These are phyloP conservation scores for Oceanodroma tethys DNA, from an alignment of 2,113 vertebrate species.

Conservation along the genomic window DNA sequence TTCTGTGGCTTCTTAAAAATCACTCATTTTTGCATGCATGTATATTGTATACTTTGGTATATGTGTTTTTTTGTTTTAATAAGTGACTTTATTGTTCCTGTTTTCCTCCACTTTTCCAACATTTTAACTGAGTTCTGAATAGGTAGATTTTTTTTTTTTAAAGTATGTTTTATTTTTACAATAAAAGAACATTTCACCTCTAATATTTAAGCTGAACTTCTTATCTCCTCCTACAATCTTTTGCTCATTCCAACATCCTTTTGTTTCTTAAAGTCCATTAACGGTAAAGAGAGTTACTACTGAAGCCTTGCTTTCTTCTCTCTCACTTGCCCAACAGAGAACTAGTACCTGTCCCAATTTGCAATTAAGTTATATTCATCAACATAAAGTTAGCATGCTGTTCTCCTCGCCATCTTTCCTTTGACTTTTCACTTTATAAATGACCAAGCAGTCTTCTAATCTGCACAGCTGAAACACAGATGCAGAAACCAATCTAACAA, in stretches of 20 bases:
- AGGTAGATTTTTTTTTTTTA: background rate
- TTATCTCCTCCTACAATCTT: background rate
- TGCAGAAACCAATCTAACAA: background rate
- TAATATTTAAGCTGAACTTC: background rate
- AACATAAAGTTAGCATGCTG: background rate
- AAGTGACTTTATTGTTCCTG: background rate
- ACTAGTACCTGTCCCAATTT: background rate
- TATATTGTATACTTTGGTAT: background rate
- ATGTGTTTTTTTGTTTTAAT: background rate
- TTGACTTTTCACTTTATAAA: background rate
- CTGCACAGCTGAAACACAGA: background rate
- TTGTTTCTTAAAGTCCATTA: background rate
- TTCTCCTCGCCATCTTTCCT: background rate
- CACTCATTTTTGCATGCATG: background rate
- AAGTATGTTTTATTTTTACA: background rate
- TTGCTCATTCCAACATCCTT: background rate
- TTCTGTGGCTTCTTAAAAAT: background rate
- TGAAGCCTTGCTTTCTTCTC: background rate
- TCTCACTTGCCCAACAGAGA: background rate
- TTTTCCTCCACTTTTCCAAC: background rate
- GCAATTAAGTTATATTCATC: background rate
- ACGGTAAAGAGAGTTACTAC: background rate
- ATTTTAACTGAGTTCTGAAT: background rate
- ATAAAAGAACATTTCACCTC: background rate
- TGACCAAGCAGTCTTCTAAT: background rate